Evolutionary conservation across 2,888 invertebrate species (phyloP), one percentile per base, ranked within the genome.

Genomic region (Epinotia demarniana): DNA sequence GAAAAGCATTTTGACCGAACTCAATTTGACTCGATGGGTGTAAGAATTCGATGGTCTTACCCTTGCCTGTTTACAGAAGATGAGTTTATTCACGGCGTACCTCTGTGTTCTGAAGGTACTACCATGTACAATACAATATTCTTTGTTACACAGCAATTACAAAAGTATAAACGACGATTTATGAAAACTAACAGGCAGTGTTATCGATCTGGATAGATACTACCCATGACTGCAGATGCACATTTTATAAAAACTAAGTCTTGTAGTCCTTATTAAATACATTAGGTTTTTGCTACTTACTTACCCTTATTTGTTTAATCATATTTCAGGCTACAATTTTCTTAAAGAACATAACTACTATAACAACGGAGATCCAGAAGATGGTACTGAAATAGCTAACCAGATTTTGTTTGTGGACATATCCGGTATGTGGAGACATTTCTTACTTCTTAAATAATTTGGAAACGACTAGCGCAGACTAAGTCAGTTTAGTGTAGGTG

Each of bases 1-100:
- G 60, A 78, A 60, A 79, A 74, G 75, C 79, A 80, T 73, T 79
- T 80, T 57, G 80, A 80, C 60, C 53, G 68, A 64, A 16, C 64
- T 43, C 80, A 80, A 64, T 77, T 80, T 61, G 77, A 80, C 57
- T 23, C 23, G 9, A 19, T 43, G 5, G 75, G 73, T 23, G 46
- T 58, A 23, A 75, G 77, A 70, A 49, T 76, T 55, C 58, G 69
- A 4, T 19, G 76, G 67, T 75, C 75, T 2, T 80, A 76, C 77
- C 79, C 78, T 13, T 76, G 77, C 33, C 61, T 78, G 2, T 77
- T 78, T 67, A 71, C 76, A 11, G 77, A 74, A 11, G n/a, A 64
- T 8, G 78, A 79, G 64, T 60, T 78, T 49, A 13, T 23, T 6
- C 66, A 72, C 11, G 76, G 78, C 16, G 57, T 72, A 39, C 78